phyloP scores from a whole-genome alignment of 2,113 vertebrate species.

The Perca schrenkii region DNA sequence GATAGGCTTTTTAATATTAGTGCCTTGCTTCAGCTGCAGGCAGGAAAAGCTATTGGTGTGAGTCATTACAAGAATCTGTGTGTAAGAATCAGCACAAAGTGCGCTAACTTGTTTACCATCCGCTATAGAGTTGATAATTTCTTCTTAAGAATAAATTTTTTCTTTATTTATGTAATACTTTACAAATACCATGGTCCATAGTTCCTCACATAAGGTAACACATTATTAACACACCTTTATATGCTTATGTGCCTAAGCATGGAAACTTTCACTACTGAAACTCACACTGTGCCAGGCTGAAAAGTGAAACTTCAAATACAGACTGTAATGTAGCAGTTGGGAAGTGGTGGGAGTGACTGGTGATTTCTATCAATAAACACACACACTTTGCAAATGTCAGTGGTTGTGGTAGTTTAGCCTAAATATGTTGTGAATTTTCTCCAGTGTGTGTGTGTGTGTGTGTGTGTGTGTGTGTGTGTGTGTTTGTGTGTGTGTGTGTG shows the following conservation, averaged over 20 bases:
- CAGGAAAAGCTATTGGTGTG: neutral
- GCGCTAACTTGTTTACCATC: neutral
- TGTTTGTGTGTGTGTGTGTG: slow-evolving; percentile 30
- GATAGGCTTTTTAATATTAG: neutral
- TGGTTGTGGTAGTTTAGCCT: slow-evolving; percentile 52
- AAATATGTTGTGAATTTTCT: slow-evolving; percentile 44
- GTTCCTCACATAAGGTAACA: neutral
- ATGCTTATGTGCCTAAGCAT: neutral
- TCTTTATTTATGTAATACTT: neutral
- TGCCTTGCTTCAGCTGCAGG: neutral
- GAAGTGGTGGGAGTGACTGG: slow-evolving; percentile 68
- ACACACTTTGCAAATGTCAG: slow-evolving; percentile 71
- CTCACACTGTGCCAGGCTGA: slow-evolving; percentile 37
- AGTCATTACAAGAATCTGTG: slow-evolving; percentile 25
- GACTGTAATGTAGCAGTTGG: slow-evolving; percentile 54
- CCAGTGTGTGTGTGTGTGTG: slow-evolving; percentile 18
- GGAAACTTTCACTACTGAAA: slow-evolving; percentile 31
- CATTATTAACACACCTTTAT: neutral
- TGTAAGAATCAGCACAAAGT: neutral
- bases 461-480: slow-evolving; percentile 31
- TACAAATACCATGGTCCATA: neutral
- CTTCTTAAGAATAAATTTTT: neutral
- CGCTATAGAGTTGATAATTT: neutral
- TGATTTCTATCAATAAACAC: slow-evolving; percentile 68
- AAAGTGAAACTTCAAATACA: slow-evolving; percentile 59